Base-by-base conservation (phyloP, 2,888 invertebrate species). In the Eulithis testata region DNA sequence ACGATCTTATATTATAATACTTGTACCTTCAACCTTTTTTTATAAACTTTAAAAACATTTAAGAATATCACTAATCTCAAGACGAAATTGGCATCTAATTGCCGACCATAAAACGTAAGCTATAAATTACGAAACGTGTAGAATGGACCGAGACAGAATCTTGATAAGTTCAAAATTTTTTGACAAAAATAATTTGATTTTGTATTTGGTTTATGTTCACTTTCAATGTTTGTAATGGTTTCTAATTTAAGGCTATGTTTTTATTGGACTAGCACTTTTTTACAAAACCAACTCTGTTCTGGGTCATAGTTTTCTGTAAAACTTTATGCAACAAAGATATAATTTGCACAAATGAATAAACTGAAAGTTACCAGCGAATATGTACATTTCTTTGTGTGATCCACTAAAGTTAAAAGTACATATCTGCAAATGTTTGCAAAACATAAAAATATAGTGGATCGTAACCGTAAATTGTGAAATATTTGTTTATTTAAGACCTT, bases 51-150 rank as follows among this genome's bases (percentile, higher is more conserved):
- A n/a, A n/a, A n/a, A n/a, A n/a, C n/a, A n/a, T 49, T 59, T 58
- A 27, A 31, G 49, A 64, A 64, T 60, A 63, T 61, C 57, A 59
- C 59, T 61, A 65, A 65, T 60, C 56, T 69, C 58, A 56, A 62
- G 62, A 54, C 60, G 11, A 61, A 68, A 68, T 65, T 67, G 65
- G 59, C 52, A 65, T 68, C 50, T 63, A 69, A 71, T 71, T 68
- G 63, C 57, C n/a, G 31, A 44, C 65, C 44, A 67, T 71, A 71
- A 71, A 71, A 63, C 56, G 63, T 62, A 51, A 50, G 56, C 58
- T 51, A 68, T 60, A 65, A 61, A 61, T 58, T 44, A 61, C 49
- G 31, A 63, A 63, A 59, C 47, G 21, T 37, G 12, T 49, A 44
- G 37, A 45, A 63, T 53, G 40, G 51, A 47, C 50, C 27, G 45